Percentiles rank a stretch among this genome's conserved stretches.
These are phyloP conservation scores for Parasteatoda lunata DNA, from an alignment of 2,888 invertebrate genomes.

Conservation along the genomic window DNA sequence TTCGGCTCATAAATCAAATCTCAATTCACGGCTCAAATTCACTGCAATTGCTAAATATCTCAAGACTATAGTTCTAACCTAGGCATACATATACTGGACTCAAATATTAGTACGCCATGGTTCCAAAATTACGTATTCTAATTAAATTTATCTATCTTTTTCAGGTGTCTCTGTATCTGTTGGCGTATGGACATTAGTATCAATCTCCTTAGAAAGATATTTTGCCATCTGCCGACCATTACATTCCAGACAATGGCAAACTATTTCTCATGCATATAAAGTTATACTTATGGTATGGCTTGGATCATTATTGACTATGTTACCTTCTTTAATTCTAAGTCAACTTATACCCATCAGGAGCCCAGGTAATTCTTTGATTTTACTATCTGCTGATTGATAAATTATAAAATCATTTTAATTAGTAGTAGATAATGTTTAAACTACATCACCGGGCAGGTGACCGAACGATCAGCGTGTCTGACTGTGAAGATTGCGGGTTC, in stretches of 20 bases:
- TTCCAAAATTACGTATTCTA: no score
- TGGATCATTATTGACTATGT: conserved; percentile 80
- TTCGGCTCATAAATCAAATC: no score
- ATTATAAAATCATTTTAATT: not conserved
- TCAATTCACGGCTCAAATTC: no score
- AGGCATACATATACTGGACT: no score
- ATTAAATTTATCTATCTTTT: conserved; percentile 72
- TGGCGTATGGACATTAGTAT: conserved; percentile 85
- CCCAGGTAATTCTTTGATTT: conserved; percentile 71
- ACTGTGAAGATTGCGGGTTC: no score
- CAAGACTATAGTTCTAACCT: no score
- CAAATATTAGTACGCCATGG: no score
- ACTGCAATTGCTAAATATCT: no score
- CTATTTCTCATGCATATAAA: conserved; percentile 83
- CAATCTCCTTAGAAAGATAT: conserved; percentile 85
- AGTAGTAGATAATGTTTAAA: no score
- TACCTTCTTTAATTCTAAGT: conserved; percentile 80
- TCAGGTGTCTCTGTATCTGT: conserved; percentile 84
- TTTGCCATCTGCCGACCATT: conserved; percentile 86
- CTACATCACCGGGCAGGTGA: no score
- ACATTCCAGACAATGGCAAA: conserved; percentile 84
- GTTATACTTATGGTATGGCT: conserved; percentile 82
- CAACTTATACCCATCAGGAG: conserved; percentile 77
- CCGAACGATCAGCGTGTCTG: no score
- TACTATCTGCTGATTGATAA: not conserved